Evolutionary conservation across 2,113 vertebrate species (phyloP).

Genomic region (Dromiciops gliroides): DNA sequence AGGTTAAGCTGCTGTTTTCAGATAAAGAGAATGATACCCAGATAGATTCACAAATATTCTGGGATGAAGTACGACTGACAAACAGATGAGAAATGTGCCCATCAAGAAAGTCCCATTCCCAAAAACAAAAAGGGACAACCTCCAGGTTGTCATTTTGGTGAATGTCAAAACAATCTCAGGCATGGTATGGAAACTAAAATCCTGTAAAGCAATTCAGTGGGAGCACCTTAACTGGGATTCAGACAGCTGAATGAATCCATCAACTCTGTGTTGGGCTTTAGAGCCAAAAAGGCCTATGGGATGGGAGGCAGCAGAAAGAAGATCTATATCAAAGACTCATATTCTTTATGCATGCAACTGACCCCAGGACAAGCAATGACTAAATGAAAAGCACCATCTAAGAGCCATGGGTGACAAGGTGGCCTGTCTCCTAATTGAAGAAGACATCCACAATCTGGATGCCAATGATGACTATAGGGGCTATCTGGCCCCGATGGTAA

Average conservation of each 20-base stretch:
- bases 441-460: slow-evolving; percentile 93
- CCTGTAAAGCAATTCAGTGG: neutral
- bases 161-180: neutral
- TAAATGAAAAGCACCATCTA: slow-evolving; percentile 97
- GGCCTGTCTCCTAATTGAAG: slow-evolving; percentile 96
- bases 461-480: slow-evolving; percentile 95
- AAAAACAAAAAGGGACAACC: neutral
- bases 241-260: neutral
- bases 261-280: neutral
- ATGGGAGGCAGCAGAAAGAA: neutral
- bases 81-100: neutral
- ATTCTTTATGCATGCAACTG: slow-evolving; percentile 90
- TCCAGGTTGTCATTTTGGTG: neutral
- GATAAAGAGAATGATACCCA: neutral
- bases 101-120: neutral
- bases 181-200: neutral
- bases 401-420: slow-evolving; percentile 98
- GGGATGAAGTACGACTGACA: neutral
- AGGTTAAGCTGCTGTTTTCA: neutral
- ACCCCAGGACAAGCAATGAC: slow-evolving; percentile 98
- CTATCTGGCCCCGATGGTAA: slow-evolving; percentile 90
- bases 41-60: neutral
- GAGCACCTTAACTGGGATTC: neutral
- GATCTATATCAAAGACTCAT: neutral
- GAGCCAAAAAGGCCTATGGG: neutral